Conservation (phyloP, 2,113 vertebrate species). For the Misgurnus mizolepis region DNA sequence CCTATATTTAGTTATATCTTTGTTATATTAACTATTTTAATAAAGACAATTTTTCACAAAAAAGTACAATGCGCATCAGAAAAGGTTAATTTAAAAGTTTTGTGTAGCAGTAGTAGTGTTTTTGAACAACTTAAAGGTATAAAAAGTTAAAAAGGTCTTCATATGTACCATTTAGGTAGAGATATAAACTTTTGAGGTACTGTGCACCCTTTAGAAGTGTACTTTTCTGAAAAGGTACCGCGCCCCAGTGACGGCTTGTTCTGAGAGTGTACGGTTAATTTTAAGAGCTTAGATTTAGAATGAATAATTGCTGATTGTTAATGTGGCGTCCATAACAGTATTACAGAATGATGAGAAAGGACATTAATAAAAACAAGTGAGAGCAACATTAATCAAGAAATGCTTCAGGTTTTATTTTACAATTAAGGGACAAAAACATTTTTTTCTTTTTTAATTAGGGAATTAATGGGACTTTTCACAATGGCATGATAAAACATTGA, state of each 20-base stretch:
- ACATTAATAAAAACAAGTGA: slow-evolving; percentile 16
- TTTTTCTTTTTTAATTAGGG: slow-evolving; percentile 78
- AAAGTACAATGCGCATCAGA: neutral
- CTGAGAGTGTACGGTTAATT: neutral
- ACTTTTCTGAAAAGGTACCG: no score
- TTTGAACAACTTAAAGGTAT: neutral
- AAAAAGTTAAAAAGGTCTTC: no score
- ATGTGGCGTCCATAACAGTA: neutral
- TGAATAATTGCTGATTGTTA: neutral
- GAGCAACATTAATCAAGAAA: slow-evolving; percentile 50
- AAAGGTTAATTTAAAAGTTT: neutral
- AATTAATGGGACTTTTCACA: slow-evolving; percentile 58
- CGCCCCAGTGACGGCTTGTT: no score
- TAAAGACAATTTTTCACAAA: no score
- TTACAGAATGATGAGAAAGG: neutral
- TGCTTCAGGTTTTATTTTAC: slow-evolving; percentile 78
- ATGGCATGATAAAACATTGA: slow-evolving; percentile 91
- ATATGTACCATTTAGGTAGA: no score
- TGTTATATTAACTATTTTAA: no score
- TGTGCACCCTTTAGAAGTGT: no score
- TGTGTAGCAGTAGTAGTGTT: neutral
- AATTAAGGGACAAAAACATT: slow-evolving; percentile 76
- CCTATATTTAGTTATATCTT: no score
- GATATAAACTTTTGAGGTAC: no score
- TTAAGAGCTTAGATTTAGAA: neutral